These are phyloP conservation scores for Zoanthus solanderi DNA, from an alignment of 92 coral and sea anemone species.

Conservation along the genomic window DNA sequence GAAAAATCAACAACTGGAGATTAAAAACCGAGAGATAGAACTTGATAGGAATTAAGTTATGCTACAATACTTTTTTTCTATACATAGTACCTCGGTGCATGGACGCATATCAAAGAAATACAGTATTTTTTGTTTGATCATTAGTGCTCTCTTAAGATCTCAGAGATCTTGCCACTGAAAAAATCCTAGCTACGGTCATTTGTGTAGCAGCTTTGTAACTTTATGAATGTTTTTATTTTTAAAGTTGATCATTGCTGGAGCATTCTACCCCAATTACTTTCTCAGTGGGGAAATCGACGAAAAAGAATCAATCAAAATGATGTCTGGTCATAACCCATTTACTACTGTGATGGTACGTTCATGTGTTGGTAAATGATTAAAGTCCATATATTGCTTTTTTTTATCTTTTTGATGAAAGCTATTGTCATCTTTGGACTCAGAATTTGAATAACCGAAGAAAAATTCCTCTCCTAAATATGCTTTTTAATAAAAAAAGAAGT, in stretches of 20 bases:
- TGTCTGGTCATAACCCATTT: conserved; percentile 99
- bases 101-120: too few species aligned
- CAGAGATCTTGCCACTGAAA: background rate
- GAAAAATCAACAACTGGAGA: too few species aligned
- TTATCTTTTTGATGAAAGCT: too few species aligned
- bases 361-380: background rate
- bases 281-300: conserved; percentile 91
- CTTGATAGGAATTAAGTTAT: too few species aligned
- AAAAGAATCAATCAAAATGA: conserved; percentile 81
- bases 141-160: too few species aligned
- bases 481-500: too few species aligned
- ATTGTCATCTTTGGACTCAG: background rate
- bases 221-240: background rate
- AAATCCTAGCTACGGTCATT: background rate
- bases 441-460: too few species aligned
- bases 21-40: too few species aligned
- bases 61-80: too few species aligned
- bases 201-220: background rate
- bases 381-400: background rate
- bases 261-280: conserved; percentile 96
- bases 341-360: conserved; percentile 92
- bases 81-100: too few species aligned
- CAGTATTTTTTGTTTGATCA: too few species aligned
- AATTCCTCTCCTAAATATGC: too few species aligned
- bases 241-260: conserved; percentile 95